phyloP scores from a whole-genome alignment of 1,140 invertebrate genomes.

The Harpegnathos saltator region DNA sequence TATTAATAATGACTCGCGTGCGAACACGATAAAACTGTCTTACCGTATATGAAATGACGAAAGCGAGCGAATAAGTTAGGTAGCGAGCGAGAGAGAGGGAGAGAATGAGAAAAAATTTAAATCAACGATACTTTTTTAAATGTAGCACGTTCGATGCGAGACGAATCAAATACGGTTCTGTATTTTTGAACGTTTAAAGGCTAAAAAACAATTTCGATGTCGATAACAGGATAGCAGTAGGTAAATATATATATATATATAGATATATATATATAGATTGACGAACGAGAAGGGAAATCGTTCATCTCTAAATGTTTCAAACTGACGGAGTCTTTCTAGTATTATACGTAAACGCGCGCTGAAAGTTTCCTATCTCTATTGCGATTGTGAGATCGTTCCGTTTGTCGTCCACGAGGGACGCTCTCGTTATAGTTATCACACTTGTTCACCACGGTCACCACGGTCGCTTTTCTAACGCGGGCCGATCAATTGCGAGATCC shows the following conservation, averaged over 20 bases:
- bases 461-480: background rate
- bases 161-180: constrained; percentile 48
- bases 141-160: constrained; percentile 40
- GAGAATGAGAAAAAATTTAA: constrained; percentile 18
- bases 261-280: background rate
- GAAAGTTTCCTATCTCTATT: constrained; percentile 43
- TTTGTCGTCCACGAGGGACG: constrained; percentile 8
- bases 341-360: constrained; percentile 50
- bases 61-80: background rate
- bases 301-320: constrained; percentile 58
- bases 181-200: constrained; percentile 54
- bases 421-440: constrained; percentile 30
- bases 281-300: background rate
- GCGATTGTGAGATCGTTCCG: constrained; percentile 9
- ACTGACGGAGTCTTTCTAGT: constrained; percentile 50
- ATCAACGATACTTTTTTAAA: constrained; percentile 62
- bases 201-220: constrained; percentile 51
- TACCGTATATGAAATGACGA: background rate
- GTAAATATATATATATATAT: background rate
- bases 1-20: constrained; percentile 24
- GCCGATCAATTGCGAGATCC: background rate
- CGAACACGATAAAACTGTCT: constrained; percentile 13
- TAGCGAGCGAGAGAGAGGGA: background rate
- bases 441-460: constrained; percentile 27
- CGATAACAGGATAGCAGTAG: constrained; percentile 45